Percentiles rank a stretch among this genome's conserved stretches.
These are phyloP conservation scores for Melospiza melodia DNA, from an alignment of 2,113 vertebrate species.

Conservation along the genomic window DNA sequence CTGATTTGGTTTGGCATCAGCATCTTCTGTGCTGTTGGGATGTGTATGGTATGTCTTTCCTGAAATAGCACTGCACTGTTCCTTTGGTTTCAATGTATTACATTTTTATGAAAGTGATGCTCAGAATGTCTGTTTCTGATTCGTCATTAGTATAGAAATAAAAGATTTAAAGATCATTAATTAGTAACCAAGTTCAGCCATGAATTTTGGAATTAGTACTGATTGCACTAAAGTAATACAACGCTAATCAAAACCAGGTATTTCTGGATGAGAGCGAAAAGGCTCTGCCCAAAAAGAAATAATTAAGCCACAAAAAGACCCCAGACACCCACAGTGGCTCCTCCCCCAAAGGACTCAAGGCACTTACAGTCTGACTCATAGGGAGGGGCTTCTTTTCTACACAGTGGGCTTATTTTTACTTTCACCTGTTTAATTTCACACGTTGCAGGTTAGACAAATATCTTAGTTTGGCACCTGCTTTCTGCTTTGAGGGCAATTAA, in stretches of 20 bases:
- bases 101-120: background rate
- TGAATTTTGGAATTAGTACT: background rate
- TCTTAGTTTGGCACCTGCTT: background rate
- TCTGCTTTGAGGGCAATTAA: background rate
- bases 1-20: background rate
- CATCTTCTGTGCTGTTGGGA: background rate
- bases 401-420: background rate
- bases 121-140: background rate
- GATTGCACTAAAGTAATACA: background rate
- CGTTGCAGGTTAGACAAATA: background rate
- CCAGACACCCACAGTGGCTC: background rate
- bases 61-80: rapidly evolving
- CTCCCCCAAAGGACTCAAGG: background rate
- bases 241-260: background rate
- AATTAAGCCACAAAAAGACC: background rate
- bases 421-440: background rate
- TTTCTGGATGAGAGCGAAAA: background rate
- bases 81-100: background rate
- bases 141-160: background rate
- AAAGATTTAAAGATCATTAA: background rate
- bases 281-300: background rate
- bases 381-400: background rate
- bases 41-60: background rate
- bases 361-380: background rate
- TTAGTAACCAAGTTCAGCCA: background rate